Base-by-base conservation (phyloP, 2,113 vertebrate species). In the Ibidorhyncha struthersii region DNA sequence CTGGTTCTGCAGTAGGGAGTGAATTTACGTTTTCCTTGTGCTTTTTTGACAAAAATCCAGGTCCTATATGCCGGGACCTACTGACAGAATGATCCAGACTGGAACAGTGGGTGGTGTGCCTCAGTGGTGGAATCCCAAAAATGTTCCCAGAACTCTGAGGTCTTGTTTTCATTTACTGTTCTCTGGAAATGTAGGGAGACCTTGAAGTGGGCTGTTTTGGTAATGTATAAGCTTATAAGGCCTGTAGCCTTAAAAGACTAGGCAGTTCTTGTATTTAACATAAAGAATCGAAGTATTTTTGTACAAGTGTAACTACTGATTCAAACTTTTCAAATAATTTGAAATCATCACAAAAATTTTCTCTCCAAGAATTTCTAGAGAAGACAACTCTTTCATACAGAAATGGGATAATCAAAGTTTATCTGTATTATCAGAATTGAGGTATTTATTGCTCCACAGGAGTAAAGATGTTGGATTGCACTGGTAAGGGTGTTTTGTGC, bases 371-470 rank as follows among this genome's bases (percentile, higher is more conserved):
- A 93, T 70, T 56, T 29, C 34, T 49, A 96, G 70, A 55, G 73
- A 93, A 88, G 89, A 82, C 59, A 47, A 80, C n/a, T 76, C 45
- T 92, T 82, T 96, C 61, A 74, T 59, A 52, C 32, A 97, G 62
- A 96, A 96, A 93, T 40, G 62, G 67, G 47, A 83, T 90, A 88
- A 94, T 73, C 45, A 86, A 85, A 72, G 62, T 74, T 79, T 74
- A 74, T 89, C 67, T 79, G 59, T 36, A 65, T 38, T 96, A 25
- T 79, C 71, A 95, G 52, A 94, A 90, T 56, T 87, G 90, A 95
- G 94, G 77, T 92, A 96, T 87, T 95, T 73, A 87, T 73, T 93
- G 73, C 90, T 96, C 89, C 89, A 96, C 56, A 96, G 87, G 74
- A 96, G 41, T 47, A 53, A 90, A 83, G 62, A 84, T 66, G 73